Conservation (phyloP, 1,140 invertebrate species). For the Cydia amplana region DNA sequence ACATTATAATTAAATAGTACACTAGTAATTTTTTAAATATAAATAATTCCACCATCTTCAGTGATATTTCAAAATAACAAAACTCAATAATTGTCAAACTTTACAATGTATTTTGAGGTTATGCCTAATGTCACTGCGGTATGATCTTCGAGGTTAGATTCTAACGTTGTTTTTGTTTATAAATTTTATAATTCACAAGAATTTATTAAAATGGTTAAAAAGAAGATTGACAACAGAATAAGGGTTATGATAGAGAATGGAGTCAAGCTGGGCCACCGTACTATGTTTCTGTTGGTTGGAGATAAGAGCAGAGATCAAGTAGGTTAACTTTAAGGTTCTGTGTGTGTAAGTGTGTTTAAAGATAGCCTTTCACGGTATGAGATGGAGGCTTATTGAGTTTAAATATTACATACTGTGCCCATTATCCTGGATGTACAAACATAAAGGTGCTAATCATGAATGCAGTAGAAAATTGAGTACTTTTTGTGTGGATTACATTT, state of each 20-base stretch:
- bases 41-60: not conserved
- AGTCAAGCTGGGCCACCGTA: slow-evolving; percentile 91
- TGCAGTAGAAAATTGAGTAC: not conserved
- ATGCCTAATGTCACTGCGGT: slow-evolving; percentile 14
- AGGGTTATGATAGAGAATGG: slow-evolving; percentile 98
- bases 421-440: not conserved
- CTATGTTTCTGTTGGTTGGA: slow-evolving; percentile 97
- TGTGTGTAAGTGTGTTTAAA: not conserved
- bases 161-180: slow-evolving; percentile 33
- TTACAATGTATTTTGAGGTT: slow-evolving; percentile 16
- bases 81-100: slow-evolving; percentile 12
- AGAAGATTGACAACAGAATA: slow-evolving; percentile 98
- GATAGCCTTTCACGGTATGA: not conserved
- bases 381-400: too few relatives aligned
- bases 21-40: too few relatives aligned
- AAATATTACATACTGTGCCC: too few relatives aligned
- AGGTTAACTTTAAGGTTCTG: slow-evolving; percentile 42
- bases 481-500: not conserved
- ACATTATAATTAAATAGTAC: too few relatives aligned
- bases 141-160: slow-evolving; percentile 35
- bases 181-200: slow-evolving; percentile 33
- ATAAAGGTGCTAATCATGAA: too few relatives aligned
- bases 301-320: slow-evolving; percentile 98
- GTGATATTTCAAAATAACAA: not conserved
- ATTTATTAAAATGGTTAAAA: slow-evolving; percentile 86